Percentiles rank a stretch among this genome's conserved stretches.
Evolutionary conservation across 2,113 vertebrate genomes (phyloP).

Genomic region (Brachyhypopomus gauderio): DNA sequence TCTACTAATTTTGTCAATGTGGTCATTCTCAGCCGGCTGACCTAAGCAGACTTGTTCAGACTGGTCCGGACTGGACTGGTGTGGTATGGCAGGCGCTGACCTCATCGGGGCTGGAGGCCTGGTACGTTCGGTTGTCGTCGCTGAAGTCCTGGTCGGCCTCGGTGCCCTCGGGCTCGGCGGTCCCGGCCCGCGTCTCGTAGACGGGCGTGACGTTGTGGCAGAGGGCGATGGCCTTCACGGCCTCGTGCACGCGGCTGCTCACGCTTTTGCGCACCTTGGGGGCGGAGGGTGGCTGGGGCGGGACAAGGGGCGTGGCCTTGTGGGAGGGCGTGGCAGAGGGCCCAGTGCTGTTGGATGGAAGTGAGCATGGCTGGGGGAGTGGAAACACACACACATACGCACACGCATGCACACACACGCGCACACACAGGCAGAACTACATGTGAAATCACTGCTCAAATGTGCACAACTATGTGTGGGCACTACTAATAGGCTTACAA

Average conservation of each 20-base stretch:
- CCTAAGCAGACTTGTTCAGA: no score
- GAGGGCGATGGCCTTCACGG: conserved; percentile 91
- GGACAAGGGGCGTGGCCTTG: conserved; percentile 76
- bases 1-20: neutral
- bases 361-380: conserved; percentile 62
- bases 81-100: conserved; percentile 64
- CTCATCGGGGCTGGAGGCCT: conserved; percentile 98
- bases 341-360: conserved; percentile 67
- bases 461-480: neutral
- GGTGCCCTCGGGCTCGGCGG: conserved; percentile 81
- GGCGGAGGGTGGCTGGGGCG: conserved; percentile 67
- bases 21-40: no score
- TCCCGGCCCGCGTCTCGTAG: conserved; percentile 78
- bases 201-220: conserved; percentile 98
- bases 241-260: conserved; percentile 90
- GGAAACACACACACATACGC: neutral
- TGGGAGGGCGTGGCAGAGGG: conserved; percentile 70
- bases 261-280: conserved; percentile 95
- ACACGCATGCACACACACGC: neutral
- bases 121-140: conserved; percentile 92
- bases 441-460: neutral
- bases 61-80: neutral
- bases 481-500: neutral
- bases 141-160: conserved; percentile 95
- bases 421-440: neutral